Conservation (phyloP, 1,140 invertebrate genomes). For the Drosophila mauritiana region DNA sequence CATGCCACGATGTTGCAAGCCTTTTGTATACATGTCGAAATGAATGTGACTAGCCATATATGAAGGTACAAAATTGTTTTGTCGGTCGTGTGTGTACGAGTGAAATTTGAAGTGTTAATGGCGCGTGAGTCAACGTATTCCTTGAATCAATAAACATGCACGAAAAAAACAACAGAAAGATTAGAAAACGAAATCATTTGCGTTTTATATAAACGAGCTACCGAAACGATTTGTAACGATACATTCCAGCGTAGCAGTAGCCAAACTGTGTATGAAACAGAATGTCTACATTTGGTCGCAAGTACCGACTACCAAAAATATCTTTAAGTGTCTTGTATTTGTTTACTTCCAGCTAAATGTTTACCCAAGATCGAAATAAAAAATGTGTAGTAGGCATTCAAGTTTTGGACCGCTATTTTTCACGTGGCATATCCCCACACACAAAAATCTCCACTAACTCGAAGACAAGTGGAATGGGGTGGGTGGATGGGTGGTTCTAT, state of each 20-base stretch:
- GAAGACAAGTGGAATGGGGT: conserved; percentile 1
- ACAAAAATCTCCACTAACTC: conserved; percentile 9
- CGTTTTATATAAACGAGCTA: conserved; percentile 60
- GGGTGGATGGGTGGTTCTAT: neutral
- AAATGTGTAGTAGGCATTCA: conserved; percentile 73
- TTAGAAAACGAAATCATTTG: conserved; percentile 62
- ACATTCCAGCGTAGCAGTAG: conserved; percentile 7
- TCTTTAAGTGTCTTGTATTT: conserved; percentile 81
- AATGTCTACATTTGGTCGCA: conserved; percentile 76
- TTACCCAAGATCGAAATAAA: conserved; percentile 76
- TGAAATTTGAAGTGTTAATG: conserved; percentile 73
- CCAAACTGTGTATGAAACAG: conserved; percentile 21
- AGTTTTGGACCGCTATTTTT: conserved; percentile 76
- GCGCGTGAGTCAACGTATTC: conserved; percentile 78
- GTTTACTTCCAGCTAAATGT: conserved; percentile 80
- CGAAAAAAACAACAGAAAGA: conserved; percentile 28
- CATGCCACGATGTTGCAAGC: conserved; percentile 9
- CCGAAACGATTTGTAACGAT: conserved; percentile 47
- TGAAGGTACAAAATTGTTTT: conserved; percentile 26
- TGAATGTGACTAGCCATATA: conserved; percentile 23
- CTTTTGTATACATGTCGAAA: conserved; percentile 1
- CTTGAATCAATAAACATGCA: conserved; percentile 73
- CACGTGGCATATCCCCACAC: conserved; percentile 64
- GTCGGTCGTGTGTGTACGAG: conserved; percentile 41
- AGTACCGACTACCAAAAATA: conserved; percentile 76